Evolutionary conservation across 2,888 invertebrate genomes (phyloP).

Genomic region (Drosophila atripex): DNA sequence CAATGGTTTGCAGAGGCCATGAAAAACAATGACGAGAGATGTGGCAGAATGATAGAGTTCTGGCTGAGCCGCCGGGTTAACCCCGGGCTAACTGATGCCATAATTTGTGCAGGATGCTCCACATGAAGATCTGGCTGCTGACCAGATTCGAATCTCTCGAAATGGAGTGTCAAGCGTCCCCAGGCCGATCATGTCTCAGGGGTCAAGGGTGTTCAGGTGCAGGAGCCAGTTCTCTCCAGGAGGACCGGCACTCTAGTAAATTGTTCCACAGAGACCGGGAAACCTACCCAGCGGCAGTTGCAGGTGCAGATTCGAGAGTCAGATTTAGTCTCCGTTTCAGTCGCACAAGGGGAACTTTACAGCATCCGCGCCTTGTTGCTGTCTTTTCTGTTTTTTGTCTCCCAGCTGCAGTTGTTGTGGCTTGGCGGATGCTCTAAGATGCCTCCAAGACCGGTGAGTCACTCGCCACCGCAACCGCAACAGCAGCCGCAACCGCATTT

Average conservation of each 20-base stretch:
- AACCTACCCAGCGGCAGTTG: slow-evolving; percentile 4
- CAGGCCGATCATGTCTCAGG: slow-evolving; percentile 27
- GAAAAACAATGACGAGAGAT: slow-evolving; percentile 60
- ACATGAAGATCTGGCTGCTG: slow-evolving; percentile 18
- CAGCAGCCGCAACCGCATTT: slow-evolving; percentile 71
- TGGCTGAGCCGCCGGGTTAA: slow-evolving; percentile 30
- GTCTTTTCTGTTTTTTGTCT: slow-evolving; percentile 2
- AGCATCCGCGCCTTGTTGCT: slow-evolving; percentile 14
- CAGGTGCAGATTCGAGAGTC: slow-evolving; percentile 1
- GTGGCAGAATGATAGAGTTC: slow-evolving; percentile 38
- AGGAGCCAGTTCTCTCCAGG: background rate
- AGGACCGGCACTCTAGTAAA: slow-evolving; percentile 64
- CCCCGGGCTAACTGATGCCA: slow-evolving; percentile 40
- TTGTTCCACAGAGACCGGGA: slow-evolving; percentile 49
- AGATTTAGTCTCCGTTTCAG: background rate
- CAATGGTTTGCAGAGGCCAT: slow-evolving; percentile 6
- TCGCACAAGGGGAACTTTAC: slow-evolving; percentile 1
- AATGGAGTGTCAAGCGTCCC: slow-evolving; percentile 36
- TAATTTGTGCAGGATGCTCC: slow-evolving; percentile 32
- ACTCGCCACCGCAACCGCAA: slow-evolving; percentile 55
- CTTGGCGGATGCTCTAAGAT: slow-evolving; percentile 52
- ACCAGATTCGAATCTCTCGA: slow-evolving; percentile 29
- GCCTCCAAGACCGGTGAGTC: slow-evolving; percentile 60
- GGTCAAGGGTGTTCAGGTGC: slow-evolving; percentile 3
- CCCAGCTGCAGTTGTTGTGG: slow-evolving; percentile 33